Evolutionary conservation across 2,888 invertebrate genomes (phyloP).

Genomic region (Prionchulus punctatus): DNA sequence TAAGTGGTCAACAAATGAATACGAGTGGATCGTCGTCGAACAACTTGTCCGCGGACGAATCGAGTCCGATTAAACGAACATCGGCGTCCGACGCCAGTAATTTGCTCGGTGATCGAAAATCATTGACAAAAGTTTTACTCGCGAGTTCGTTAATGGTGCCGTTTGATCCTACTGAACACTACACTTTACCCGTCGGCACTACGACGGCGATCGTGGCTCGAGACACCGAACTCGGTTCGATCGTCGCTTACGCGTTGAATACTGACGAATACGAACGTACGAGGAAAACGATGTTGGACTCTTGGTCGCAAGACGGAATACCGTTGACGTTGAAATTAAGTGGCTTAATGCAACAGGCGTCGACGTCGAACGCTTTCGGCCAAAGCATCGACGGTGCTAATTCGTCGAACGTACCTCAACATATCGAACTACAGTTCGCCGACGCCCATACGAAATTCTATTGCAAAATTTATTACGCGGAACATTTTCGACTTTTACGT

Average conservation of each 20-base stretch:
- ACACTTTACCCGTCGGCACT: conserved; percentile 43
- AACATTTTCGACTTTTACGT: conserved; percentile 69
- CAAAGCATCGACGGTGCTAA: background rate
- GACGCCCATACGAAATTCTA: conserved; percentile 61
- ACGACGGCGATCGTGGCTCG: conserved; percentile 47
- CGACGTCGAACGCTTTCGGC: background rate
- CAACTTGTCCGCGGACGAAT: background rate
- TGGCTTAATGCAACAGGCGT: background rate
- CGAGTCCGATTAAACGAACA: background rate
- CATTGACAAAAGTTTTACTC: background rate
- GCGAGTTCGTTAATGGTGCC: conserved; percentile 11
- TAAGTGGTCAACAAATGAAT: too few relatives aligned
- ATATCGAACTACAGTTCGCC: conserved; percentile 40
- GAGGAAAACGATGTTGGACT: conserved; percentile 38
- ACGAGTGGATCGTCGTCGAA: too few relatives aligned
- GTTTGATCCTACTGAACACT: conserved; percentile 50
- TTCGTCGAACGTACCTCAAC: conserved; percentile 14
- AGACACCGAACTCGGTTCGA: conserved; percentile 63
- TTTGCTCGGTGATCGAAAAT: background rate
- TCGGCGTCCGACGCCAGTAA: background rate
- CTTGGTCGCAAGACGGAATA: background rate
- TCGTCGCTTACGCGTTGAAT: conserved; percentile 63
- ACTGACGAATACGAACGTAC: conserved; percentile 52
- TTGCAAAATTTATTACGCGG: conserved; percentile 62
- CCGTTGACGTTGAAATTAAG: background rate